phyloP scores from a whole-genome alignment of 2,113 vertebrate genomes.

The Paedocypris sp. region DNA sequence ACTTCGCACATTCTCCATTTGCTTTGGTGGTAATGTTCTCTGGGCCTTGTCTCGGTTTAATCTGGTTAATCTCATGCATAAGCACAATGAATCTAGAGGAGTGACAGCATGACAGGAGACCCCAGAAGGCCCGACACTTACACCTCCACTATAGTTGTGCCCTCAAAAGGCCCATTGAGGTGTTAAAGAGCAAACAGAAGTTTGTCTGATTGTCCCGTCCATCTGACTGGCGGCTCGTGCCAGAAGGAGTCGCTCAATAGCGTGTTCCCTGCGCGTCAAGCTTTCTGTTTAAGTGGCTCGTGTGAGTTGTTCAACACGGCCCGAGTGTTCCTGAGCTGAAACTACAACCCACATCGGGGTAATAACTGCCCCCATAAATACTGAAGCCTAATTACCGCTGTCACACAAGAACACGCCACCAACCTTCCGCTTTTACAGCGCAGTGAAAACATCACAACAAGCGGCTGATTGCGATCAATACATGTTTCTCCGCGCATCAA shows the following conservation, averaged over 20 bases:
- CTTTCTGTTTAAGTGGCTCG: conserved; percentile 8
- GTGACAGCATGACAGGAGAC: conserved; percentile 24
- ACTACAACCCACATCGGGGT: neutral
- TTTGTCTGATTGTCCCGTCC: conserved; percentile 53
- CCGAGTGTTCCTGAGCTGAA: conserved; percentile 3
- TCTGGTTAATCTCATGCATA: conserved; percentile 28
- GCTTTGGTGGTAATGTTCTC: no score
- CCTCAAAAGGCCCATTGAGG: conserved; percentile 54
- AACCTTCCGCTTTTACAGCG: neutral
- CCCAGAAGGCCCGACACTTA: conserved; percentile 40
- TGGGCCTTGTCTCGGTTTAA: conserved; percentile 20
- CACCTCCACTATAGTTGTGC: conserved; percentile 26
- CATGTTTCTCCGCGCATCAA: neutral
- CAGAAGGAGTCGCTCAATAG: conserved; percentile 55
- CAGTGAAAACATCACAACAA: neutral
- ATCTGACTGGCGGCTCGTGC: conserved; percentile 52
- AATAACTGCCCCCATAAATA: conserved; percentile 25
- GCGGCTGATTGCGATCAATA: conserved; percentile 14
- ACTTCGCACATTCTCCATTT: no score
- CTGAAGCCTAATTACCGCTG: conserved; percentile 8
- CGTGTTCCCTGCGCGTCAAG: conserved; percentile 45
- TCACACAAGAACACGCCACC: neutral
- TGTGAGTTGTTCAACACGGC: conserved; percentile 14
- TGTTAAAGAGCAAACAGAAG: conserved; percentile 63
- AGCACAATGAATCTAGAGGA: conserved; percentile 16